phyloP scores from a whole-genome alignment of 2,113 vertebrate species.

The Cyanoliseus patagonus region DNA sequence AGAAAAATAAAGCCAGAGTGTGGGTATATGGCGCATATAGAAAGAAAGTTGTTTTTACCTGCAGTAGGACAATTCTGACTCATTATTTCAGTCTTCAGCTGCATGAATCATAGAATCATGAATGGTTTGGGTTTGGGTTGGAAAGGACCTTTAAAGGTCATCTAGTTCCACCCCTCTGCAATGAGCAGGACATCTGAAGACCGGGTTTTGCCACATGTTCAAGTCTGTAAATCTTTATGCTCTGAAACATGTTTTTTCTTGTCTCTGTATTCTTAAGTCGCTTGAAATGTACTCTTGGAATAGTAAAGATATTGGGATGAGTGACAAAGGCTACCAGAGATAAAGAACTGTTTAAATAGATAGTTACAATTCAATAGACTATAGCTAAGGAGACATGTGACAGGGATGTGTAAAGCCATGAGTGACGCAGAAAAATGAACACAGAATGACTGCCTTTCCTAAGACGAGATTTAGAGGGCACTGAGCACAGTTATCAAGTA shows the following conservation, averaged over 20 bases:
- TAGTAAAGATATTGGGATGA: not conserved
- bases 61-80: not conserved
- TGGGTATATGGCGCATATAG: not conserved
- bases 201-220: rapidly evolving
- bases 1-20: not conserved
- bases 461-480: not conserved
- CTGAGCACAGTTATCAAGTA: not conserved
- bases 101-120: not conserved
- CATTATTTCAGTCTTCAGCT: not conserved
- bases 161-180: not conserved
- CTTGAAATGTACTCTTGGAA: not conserved
- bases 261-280: not conserved
- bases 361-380: not conserved
- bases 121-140: not conserved
- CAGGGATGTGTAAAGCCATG: not conserved
- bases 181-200: not conserved
- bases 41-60: not conserved
- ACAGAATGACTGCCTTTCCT: not conserved
- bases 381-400: not conserved
- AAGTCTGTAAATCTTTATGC: not conserved
- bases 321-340: not conserved
- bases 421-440: not conserved
- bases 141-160: not conserved
- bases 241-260: not conserved
- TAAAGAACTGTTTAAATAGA: not conserved